Evolutionary conservation across 2,888 invertebrate species (phyloP).

Genomic region (Caenorhabditis sp.): DNA sequence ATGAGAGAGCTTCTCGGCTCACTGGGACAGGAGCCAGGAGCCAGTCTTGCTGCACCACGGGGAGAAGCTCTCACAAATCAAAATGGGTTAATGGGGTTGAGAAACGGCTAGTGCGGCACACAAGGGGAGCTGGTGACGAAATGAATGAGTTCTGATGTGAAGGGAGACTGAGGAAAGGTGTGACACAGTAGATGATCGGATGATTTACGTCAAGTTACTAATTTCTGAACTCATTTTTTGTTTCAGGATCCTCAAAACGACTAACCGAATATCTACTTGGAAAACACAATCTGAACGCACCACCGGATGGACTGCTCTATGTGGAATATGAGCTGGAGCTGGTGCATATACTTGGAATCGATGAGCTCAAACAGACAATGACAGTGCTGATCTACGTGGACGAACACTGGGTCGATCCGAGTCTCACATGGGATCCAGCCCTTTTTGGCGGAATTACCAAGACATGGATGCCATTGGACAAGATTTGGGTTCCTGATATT

Average conservation of each 20-base stretch:
- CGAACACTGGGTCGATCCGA: slow-evolving; percentile 90
- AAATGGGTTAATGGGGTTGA: slow-evolving; percentile 50
- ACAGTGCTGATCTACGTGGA: slow-evolving; percentile 81
- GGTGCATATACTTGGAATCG: slow-evolving; percentile 81
- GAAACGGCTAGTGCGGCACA: neutral
- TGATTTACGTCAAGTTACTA: neutral
- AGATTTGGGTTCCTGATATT: slow-evolving; percentile 93
- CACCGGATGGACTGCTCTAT: slow-evolving; percentile 79
- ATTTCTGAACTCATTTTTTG: neutral
- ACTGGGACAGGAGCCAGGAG: neutral
- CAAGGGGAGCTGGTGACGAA: slow-evolving; percentile 12
- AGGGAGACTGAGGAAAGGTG: slow-evolving; percentile 7
- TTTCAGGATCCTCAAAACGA: slow-evolving; percentile 76
- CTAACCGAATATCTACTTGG: slow-evolving; percentile 78
- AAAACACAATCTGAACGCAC: slow-evolving; percentile 77
- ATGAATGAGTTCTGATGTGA: slow-evolving; percentile 1
- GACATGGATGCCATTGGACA: slow-evolving; percentile 90
- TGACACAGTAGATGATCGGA: slow-evolving; percentile 30
- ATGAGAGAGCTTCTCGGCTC: slow-evolving; percentile 1
- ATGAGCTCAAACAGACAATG: slow-evolving; percentile 82
- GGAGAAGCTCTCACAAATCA: slow-evolving; percentile 45
- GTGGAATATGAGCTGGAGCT: slow-evolving; percentile 80
- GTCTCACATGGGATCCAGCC: slow-evolving; percentile 90
- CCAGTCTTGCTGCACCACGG: neutral
- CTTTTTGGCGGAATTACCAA: slow-evolving; percentile 91